Evolutionary conservation across 92 coral and sea anemone genomes (phyloP).

Genomic region (Porites rus): DNA sequence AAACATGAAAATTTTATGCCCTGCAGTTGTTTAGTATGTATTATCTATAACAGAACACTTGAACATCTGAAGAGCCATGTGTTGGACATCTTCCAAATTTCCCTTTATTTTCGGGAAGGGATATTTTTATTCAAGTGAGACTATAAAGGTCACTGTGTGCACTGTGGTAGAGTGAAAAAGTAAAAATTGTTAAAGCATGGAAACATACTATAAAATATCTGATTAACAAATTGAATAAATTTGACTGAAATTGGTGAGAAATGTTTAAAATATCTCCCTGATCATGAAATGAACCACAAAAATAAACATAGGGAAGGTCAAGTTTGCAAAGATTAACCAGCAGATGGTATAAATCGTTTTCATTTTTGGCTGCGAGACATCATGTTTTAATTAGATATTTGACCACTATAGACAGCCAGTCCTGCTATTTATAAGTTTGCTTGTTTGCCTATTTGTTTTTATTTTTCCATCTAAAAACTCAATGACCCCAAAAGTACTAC

Average conservation of each 20-base stretch:
- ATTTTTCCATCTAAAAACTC: neutral
- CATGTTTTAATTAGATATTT: neutral
- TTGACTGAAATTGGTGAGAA: neutral
- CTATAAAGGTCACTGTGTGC: no score
- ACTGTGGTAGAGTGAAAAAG: neutral
- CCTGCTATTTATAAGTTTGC: neutral
- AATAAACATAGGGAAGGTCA: neutral
- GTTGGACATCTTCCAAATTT: neutral
- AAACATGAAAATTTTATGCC: neutral
- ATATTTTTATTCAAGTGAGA: neutral
- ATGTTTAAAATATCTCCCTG: neutral
- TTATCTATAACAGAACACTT: neutral
- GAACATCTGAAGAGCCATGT: neutral
- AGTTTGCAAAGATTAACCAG: neutral
- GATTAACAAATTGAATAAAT: neutral
- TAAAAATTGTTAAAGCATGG: neutral
- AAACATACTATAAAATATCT: neutral
- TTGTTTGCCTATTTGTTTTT: constrained; percentile 1
- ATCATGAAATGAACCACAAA: neutral
- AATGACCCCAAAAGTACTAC: neutral
- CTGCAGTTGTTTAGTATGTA: neutral
- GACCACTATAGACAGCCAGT: neutral
- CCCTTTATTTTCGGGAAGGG: neutral
- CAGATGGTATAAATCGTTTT: neutral
- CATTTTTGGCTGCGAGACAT: neutral